phyloP scores from a whole-genome alignment of 2,113 vertebrate genomes.

The Sander vitreus region DNA sequence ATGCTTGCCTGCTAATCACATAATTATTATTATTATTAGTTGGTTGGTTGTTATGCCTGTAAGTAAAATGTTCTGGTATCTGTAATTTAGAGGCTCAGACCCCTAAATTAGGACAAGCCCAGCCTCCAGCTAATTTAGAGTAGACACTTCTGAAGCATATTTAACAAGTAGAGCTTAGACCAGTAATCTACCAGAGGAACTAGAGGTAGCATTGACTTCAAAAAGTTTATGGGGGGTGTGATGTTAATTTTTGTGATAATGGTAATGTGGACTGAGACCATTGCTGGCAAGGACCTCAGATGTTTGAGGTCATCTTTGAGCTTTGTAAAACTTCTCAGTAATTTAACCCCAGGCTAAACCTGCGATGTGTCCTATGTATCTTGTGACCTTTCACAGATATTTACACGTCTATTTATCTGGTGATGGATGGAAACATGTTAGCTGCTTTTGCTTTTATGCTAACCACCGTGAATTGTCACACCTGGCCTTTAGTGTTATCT shows the following conservation, averaged over 20 bases:
- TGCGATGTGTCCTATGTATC: not conserved
- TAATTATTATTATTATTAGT: not conserved
- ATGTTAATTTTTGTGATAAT: slow-evolving; percentile 13
- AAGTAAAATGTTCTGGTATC: not conserved
- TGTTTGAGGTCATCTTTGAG: not conserved
- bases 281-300: not conserved
- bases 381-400: not conserved
- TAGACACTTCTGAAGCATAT: not conserved
- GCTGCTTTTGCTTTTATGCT: not conserved
- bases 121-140: not conserved
- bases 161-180: not conserved
- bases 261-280: not conserved
- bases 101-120: not conserved
- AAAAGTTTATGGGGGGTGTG: slow-evolving; percentile 28
- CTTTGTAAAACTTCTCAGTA: not conserved
- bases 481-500: not conserved
- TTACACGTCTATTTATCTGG: not conserved
- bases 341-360: not conserved
- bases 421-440: not conserved
- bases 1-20: not conserved
- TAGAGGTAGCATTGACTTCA: slow-evolving; percentile 1
- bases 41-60: not conserved
- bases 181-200: not conserved
- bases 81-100: not conserved
- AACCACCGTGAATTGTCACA: not conserved